Evolutionary conservation across 2,113 vertebrate genomes (phyloP).

Genomic region (Hassar affinis): DNA sequence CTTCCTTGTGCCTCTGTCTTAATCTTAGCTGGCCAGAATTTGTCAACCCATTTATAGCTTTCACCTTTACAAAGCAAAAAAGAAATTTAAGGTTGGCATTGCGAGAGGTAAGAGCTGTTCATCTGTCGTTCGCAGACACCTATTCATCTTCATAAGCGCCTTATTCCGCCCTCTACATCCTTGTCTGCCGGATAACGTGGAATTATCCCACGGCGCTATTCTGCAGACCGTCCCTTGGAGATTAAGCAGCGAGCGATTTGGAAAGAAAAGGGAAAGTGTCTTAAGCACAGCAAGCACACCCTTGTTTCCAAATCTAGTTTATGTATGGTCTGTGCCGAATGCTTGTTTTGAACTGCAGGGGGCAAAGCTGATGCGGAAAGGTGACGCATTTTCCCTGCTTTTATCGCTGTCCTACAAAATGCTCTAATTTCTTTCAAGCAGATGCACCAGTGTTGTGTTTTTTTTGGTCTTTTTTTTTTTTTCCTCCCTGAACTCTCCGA

Average conservation of each 20-base stretch:
- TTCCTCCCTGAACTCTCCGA: conserved; percentile 9
- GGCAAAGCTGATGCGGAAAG: conserved; percentile 24
- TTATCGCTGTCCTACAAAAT: conserved; percentile 53
- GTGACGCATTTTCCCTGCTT: conserved; percentile 12
- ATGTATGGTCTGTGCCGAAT: neutral
- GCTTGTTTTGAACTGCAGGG: conserved; percentile 29
- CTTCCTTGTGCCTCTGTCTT: neutral
- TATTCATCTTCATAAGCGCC: conserved; percentile 51
- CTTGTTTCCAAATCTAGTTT: conserved; percentile 28
- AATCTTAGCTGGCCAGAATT: neutral
- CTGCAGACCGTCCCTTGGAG: conserved; percentile 12
- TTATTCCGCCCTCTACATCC: conserved; percentile 22
- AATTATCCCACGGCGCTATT: conserved; percentile 27
- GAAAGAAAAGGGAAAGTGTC: neutral
- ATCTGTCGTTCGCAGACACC: conserved; percentile 20
- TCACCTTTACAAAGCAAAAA: conserved; percentile 29
- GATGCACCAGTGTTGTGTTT: conserved; percentile 7
- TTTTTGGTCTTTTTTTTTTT: neutral
- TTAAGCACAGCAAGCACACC: neutral
- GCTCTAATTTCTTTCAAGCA: conserved; percentile 49
- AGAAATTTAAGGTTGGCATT: conserved; percentile 14
- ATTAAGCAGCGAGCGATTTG: conserved; percentile 19
- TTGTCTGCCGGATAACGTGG: conserved; percentile 5
- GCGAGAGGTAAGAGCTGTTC: conserved; percentile 28
- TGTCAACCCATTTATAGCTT: conserved; percentile 33